These are phyloP conservation scores for Engraulis encrasicolus DNA, from an alignment of 2,113 vertebrate genomes.

Conservation along the genomic window DNA sequence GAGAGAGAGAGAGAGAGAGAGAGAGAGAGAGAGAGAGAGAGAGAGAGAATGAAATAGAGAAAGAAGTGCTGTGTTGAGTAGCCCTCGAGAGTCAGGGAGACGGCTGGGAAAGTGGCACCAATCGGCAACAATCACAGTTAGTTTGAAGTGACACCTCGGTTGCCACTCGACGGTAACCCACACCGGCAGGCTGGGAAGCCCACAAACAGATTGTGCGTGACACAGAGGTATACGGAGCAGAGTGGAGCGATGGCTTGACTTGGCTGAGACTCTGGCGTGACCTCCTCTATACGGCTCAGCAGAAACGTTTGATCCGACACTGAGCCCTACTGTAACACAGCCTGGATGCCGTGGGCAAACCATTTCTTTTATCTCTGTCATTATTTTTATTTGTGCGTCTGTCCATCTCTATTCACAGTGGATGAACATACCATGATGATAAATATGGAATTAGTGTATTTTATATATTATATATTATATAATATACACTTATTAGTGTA, in stretches of 20 bases:
- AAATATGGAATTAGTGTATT: too few relatives aligned
- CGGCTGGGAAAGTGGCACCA: background rate
- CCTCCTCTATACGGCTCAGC: background rate
- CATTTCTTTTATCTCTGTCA: background rate
- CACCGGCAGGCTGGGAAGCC: conserved; percentile 60
- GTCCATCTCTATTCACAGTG: background rate
- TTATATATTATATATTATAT: too few relatives aligned
- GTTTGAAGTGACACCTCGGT: conserved; percentile 84
- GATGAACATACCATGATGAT: too few relatives aligned
- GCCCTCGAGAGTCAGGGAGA: conserved; percentile 70
- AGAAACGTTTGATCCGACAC: background rate
- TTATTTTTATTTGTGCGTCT: background rate
- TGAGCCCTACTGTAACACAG: background rate
- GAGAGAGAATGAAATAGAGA: too few relatives aligned
- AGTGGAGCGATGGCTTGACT: conserved; percentile 57
- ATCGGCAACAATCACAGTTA: conserved; percentile 80
- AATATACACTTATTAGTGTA: too few relatives aligned
- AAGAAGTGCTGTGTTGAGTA: conserved; percentile 46
- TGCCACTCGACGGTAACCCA: conserved; percentile 80
- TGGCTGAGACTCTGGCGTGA: conserved; percentile 51
- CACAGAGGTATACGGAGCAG: conserved; percentile 57
- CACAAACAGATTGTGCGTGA: conserved; percentile 66
- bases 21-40: too few relatives aligned
- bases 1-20: conserved; percentile 24
- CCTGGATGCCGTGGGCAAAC: background rate